Conservation (phyloP, 2,113 vertebrate species). For the Calypte anna region DNA sequence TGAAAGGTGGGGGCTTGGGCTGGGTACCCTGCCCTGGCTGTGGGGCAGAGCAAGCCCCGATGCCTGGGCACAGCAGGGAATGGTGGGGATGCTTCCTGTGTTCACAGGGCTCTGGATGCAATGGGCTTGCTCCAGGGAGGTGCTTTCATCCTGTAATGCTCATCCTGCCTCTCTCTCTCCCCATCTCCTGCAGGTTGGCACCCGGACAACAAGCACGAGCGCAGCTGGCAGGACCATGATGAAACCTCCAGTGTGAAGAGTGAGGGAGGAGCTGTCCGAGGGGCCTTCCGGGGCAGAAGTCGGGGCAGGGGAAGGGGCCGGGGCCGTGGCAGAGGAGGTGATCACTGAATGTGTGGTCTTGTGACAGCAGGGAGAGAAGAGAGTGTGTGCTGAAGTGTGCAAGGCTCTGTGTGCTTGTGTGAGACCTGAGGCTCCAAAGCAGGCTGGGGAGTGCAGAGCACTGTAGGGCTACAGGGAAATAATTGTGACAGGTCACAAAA, state of each 20-base stretch:
- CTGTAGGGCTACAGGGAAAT: not conserved
- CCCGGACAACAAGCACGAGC: slow-evolving; percentile 90
- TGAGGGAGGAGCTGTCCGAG: slow-evolving; percentile 91
- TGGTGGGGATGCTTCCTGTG: accelerated
- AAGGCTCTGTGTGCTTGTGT: not conserved
- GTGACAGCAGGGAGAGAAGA: not conserved
- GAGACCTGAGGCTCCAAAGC: not conserved
- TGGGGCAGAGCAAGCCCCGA: not conserved
- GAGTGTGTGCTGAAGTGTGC: not conserved
- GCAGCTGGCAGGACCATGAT: slow-evolving; percentile 92
- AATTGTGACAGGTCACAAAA: not conserved
- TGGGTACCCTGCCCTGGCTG: not conserved
- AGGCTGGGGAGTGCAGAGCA: not conserved
- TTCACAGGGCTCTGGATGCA: not conserved
- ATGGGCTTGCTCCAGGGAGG: not conserved
- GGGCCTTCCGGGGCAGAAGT: slow-evolving; percentile 90
- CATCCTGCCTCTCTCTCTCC: not conserved
- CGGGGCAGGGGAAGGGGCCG: slow-evolving; percentile 90
- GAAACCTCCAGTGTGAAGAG: slow-evolving; percentile 98
- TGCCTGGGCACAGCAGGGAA: not conserved
- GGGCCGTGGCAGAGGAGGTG: slow-evolving; percentile 89
- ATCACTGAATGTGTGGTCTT: slow-evolving; percentile 70
- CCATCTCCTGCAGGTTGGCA: slow-evolving; percentile 83
- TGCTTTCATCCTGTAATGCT: not conserved
- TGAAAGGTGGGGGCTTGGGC: slow-evolving; percentile 83